These are phyloP conservation scores for Capreolus pygargus DNA, from an alignment of 2,113 vertebrate genomes.

Conservation along the genomic window DNA sequence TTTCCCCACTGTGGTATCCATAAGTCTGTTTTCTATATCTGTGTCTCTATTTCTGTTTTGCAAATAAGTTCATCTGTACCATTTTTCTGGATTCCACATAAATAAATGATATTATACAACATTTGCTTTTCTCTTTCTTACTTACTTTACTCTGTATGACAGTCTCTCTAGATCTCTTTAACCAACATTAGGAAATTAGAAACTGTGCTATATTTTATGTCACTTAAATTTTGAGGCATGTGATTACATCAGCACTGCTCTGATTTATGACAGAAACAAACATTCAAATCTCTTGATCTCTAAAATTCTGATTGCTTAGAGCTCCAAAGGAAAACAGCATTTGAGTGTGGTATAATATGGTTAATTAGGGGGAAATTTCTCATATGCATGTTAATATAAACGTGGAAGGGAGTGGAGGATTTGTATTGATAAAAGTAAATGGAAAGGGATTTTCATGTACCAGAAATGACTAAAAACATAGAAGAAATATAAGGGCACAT, in stretches of 20 bases:
- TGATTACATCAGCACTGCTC: background rate
- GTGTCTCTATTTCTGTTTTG: background rate
- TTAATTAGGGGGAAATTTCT: background rate
- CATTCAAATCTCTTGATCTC: background rate
- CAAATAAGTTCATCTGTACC: background rate
- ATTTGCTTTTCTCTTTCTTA: background rate
- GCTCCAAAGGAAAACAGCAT: background rate
- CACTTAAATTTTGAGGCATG: background rate
- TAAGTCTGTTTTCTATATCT: background rate
- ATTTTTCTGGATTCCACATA: background rate
- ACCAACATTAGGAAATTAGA: background rate
- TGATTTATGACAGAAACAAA: background rate
- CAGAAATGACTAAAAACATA: background rate
- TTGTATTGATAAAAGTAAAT: background rate
- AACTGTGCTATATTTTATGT: background rate
- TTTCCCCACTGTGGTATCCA: background rate
- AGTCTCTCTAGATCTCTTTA: background rate
- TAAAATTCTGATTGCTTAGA: background rate
- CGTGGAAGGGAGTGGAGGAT: background rate
- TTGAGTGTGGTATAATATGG: background rate
- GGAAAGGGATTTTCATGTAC: background rate
- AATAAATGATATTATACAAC: rapidly evolving
- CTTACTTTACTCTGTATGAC: background rate
- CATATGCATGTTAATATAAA: background rate
- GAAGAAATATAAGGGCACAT: background rate